A percentile compares a stretch with the other conserved stretches of the same genome.
phyloP scores from a whole-genome alignment of 2,888 invertebrate genomes.

The Scaptomyza flava region DNA sequence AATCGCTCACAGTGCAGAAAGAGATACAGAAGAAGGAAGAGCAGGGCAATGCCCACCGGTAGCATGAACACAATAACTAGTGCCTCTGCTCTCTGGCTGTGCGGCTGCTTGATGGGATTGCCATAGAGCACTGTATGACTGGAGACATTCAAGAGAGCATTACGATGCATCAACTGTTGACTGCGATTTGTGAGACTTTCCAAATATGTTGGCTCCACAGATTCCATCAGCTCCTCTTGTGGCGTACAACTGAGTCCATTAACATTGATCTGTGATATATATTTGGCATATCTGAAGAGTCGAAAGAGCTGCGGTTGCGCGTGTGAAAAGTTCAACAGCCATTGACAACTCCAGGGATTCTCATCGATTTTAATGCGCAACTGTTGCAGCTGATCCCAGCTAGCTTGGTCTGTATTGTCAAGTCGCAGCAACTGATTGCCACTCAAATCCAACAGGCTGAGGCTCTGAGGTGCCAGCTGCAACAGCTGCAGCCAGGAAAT shows the following conservation, averaged over 20 bases:
- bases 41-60: conserved; percentile 81
- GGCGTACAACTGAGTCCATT: conserved; percentile 82
- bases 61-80: conserved; percentile 82
- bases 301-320: conserved; percentile 80
- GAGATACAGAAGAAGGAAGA: conserved; percentile 81
- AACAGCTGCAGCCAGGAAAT: conserved; percentile 59
- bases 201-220: neutral
- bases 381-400: conserved; percentile 35
- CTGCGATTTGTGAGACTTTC: conserved; percentile 9
- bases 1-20: conserved; percentile 83
- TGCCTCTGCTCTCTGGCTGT: conserved; percentile 81
- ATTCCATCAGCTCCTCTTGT: conserved; percentile 32
- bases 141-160: conserved; percentile 60
- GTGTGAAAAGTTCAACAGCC: conserved; percentile 80
- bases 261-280: conserved; percentile 83
- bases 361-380: conserved; percentile 75
- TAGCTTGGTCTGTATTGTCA: conserved; percentile 34
- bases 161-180: conserved; percentile 4
- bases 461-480: conserved; percentile 26
- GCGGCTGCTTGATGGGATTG: conserved; percentile 74
- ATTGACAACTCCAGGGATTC: conserved; percentile 83
- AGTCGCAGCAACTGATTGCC: conserved; percentile 61
- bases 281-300: conserved; percentile 81
- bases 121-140: conserved; percentile 77
- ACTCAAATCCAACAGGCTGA: conserved; percentile 63